Evolutionary conservation across 1,140 invertebrate species (phyloP), one percentile per base, ranked within the genome.

Genomic region (Limonius californicus): DNA sequence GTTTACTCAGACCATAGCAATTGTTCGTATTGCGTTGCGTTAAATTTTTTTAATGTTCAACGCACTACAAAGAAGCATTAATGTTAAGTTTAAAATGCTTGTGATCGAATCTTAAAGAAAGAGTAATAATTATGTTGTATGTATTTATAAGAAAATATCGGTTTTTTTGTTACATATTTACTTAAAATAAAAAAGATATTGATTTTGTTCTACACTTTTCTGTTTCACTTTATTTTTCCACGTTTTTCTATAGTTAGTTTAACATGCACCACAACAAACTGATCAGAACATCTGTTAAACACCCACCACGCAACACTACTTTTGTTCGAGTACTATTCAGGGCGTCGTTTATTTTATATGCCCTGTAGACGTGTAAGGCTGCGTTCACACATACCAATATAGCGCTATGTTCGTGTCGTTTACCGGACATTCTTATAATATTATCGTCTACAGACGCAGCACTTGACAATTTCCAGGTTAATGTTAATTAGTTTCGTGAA

Each of bases 141-240:
- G 70, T 72, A 66, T 50, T 50, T 50, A 50, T 50, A 50, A 63
- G 69, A 69, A 69, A 68, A 60, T 69, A 67, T 66, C 65, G 70
- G 72, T 72, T 73, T 72, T n/a, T 50, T 50, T 50, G 72, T 73
- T 73, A 71, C 67, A 70, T 67, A 66, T 64, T 69, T 69, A 68
- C 69, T 72, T 70, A 69, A 71, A 72, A 73, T 18, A 72, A 72
- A 68, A 66, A 69, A 68, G 64, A 50, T 50, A 50, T 50, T 50
- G 45, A 50, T 50, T 68, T 59, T 67, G 42, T 57, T 67, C 61
- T 68, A 45, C 57, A 50, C 63, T 69, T 67, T 69, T 68, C 59
- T 45, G 64, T 70, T 69, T 62, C 43, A 27, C 56, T 59, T 61
- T 67, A 27, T 4, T 27, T 27, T 27, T 27, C 23, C 23, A n/a